Conservation (phyloP, 2,113 vertebrate species). For the Todiramphus chloris region DNA sequence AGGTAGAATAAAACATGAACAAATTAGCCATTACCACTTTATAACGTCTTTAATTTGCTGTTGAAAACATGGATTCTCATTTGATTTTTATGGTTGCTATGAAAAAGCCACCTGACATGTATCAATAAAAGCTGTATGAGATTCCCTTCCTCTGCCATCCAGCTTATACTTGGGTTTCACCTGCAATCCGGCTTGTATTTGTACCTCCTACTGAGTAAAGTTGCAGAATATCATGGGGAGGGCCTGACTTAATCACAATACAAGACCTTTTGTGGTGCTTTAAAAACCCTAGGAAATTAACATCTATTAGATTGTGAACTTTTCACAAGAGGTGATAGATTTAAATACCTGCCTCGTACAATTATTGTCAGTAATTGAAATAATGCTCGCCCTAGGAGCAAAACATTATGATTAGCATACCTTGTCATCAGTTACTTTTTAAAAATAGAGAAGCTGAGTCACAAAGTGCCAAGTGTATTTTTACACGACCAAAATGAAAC, state of each 20-base stretch:
- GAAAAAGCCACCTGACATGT: neutral
- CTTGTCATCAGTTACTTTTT: neutral
- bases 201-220: neutral
- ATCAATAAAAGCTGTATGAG: neutral
- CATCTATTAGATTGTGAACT: neutral
- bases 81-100: neutral
- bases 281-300: neutral
- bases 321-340: neutral
- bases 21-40: neutral
- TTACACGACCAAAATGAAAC: neutral
- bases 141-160: neutral
- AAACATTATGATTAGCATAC: neutral
- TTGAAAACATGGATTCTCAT: neutral
- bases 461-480: neutral
- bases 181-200: neutral
- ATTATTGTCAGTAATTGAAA: neutral
- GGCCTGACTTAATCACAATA: neutral
- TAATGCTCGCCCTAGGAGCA: neutral
- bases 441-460: conserved; percentile 8
- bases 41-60: neutral
- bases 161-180: neutral
- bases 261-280: neutral
- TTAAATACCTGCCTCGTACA: neutral
- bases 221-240: neutral
- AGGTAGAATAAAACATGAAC: neutral